Evolutionary conservation across 1,140 invertebrate genomes (phyloP).

Genomic region (Physella acuta): DNA sequence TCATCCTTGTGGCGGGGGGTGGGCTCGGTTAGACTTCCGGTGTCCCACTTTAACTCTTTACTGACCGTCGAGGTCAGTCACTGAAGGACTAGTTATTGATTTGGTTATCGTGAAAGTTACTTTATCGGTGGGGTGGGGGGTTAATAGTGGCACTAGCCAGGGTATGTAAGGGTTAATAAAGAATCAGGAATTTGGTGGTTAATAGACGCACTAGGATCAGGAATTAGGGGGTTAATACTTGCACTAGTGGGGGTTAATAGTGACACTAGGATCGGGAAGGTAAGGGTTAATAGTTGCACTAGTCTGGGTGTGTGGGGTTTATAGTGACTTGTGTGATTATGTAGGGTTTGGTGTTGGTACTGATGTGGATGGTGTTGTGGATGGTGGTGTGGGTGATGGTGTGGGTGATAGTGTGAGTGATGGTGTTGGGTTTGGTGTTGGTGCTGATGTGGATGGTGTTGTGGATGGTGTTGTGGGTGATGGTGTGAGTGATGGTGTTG

Average conservation of each 20-base stretch:
- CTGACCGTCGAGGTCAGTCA: too few species aligned
- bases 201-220: not conserved
- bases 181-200: too few species aligned
- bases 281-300: not conserved
- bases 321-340: not conserved
- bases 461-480: not conserved
- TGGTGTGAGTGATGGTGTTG: not conserved
- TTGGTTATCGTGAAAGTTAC: not conserved
- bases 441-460: not conserved
- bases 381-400: not conserved
- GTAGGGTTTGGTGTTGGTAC: not conserved
- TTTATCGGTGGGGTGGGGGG: not conserved
- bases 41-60: too few species aligned
- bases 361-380: not conserved
- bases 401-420: not conserved
- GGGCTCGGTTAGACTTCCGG: too few species aligned
- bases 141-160: not conserved
- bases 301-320: not conserved
- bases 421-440: not conserved
- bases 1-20: too few species aligned
- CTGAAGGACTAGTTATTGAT: not conserved
- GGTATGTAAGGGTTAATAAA: not conserved
- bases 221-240: not conserved
- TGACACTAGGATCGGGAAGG: not conserved
- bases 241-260: not conserved